Percentiles rank a stretch among this genome's conserved stretches.
Evolutionary conservation across 2,113 vertebrate genomes (phyloP).

Genomic region (Leucoraja erinaceus): DNA sequence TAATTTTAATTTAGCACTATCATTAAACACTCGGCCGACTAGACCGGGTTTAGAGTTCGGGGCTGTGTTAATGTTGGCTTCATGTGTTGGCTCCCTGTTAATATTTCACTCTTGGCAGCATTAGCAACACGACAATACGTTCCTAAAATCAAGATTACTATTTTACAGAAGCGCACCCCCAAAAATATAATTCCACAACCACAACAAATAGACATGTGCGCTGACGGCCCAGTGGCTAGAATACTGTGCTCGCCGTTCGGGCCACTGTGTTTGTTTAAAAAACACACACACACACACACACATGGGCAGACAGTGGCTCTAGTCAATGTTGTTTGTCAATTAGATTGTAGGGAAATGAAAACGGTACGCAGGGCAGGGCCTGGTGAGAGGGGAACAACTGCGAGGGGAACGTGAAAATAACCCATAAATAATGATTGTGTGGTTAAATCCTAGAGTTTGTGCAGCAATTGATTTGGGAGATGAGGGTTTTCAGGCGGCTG

Average conservation of each 20-base stretch:
- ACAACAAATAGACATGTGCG: not conserved
- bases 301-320: not conserved
- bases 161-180: not conserved
- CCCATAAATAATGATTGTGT: conserved; percentile 42
- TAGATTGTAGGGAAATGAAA: not conserved
- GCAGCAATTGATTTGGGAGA: conserved; percentile 47
- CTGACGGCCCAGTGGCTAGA: not conserved
- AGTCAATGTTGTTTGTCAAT: conserved; percentile 10
- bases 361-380: not conserved
- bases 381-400: conserved; percentile 13
- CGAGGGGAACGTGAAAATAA: conserved; percentile 35
- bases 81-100: too few relatives aligned
- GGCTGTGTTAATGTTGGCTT: too few relatives aligned
- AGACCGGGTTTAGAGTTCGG: not conserved
- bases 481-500: conserved; percentile 44
- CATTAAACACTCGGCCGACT: not conserved
- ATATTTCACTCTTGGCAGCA: not conserved
- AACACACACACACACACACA: too few relatives aligned
- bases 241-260: not conserved
- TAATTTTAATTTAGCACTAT: not conserved
- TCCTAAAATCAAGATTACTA: not conserved
- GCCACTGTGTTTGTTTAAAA: not conserved
- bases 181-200: not conserved
- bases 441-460: conserved; percentile 43
- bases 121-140: not conserved